A percentile compares a stretch with the other conserved stretches of the same genome.
phyloP scores from a whole-genome alignment of 2,113 vertebrate genomes.

The Archocentrus centrarchus region DNA sequence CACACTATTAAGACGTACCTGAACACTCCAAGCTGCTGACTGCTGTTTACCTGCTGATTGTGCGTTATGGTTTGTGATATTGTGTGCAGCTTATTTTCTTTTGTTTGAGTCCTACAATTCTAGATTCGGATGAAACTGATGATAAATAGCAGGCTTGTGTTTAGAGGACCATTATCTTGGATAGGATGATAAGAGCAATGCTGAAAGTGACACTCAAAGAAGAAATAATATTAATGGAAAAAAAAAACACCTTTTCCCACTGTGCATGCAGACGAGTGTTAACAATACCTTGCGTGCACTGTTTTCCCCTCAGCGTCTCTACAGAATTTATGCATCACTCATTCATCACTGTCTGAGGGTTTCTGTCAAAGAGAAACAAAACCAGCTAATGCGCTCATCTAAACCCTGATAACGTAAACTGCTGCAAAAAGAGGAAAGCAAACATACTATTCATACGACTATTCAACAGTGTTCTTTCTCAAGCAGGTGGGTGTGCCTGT shows the following conservation, averaged over 20 bases:
- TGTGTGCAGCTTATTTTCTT: fast-evolving
- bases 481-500: constrained; percentile 58
- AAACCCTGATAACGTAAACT: constrained; percentile 3
- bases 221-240: constrained; percentile 45
- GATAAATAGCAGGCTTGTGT: constrained; percentile 6
- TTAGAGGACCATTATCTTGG: constrained; percentile 8
- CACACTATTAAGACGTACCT: not conserved
- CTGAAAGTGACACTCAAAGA: constrained; percentile 57
- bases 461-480: constrained; percentile 19
- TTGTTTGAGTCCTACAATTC: not conserved
- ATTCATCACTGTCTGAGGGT: constrained; percentile 48
- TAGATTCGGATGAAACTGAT: not conserved
- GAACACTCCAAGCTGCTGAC: not conserved
- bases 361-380: constrained; percentile 37
- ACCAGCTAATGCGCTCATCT: constrained; percentile 30
- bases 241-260: constrained; percentile 48
- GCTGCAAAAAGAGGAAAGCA: not conserved
- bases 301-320: constrained; percentile 31
- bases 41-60: not conserved
- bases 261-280: constrained; percentile 31
- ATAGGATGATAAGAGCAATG: constrained; percentile 35
- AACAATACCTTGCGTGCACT: constrained; percentile 32
- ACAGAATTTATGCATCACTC: constrained; percentile 37
- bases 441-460: constrained; percentile 11
- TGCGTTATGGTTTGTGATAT: not conserved